Evolutionary conservation across 2,797 vertebrate genomes (phyloP).

Genomic region (Oceanodroma leucorhoa): DNA sequence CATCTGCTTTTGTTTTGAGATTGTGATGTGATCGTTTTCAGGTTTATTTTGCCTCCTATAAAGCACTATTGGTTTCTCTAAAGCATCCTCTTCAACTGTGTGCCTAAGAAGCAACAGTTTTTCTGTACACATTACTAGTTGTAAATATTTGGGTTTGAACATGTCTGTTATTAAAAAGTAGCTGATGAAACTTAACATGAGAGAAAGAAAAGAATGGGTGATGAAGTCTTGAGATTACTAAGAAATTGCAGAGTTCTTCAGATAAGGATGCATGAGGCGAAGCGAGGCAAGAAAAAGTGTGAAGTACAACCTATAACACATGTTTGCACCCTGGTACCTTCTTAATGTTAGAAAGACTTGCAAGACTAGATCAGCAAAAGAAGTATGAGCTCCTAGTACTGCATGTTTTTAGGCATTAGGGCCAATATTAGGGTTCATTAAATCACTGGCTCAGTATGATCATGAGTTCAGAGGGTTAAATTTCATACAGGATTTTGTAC

Average conservation of each 20-base stretch:
- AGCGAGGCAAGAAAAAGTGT: background rate
- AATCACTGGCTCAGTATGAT: background rate
- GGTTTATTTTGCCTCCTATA: background rate
- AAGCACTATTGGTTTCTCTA: background rate
- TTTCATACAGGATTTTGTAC: background rate
- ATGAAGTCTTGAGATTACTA: background rate
- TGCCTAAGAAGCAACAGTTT: background rate
- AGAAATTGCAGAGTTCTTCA: background rate
- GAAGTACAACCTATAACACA: background rate
- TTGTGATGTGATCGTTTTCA: background rate
- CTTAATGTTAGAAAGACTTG: background rate
- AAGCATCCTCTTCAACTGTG: background rate
- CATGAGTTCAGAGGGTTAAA: background rate
- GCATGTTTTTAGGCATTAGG: background rate
- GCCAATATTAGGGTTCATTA: background rate
- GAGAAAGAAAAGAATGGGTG: background rate
- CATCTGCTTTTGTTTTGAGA: background rate
- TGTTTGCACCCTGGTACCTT: background rate
- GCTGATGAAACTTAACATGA: background rate
- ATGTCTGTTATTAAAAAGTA: background rate
- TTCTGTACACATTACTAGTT: background rate
- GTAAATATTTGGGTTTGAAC: background rate
- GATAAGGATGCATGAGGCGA: background rate
- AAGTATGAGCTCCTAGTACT: background rate
- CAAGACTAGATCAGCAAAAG: background rate